phyloP scores from a whole-genome alignment of 1,140 invertebrate species.

The Aphaenogaster floridana region DNA sequence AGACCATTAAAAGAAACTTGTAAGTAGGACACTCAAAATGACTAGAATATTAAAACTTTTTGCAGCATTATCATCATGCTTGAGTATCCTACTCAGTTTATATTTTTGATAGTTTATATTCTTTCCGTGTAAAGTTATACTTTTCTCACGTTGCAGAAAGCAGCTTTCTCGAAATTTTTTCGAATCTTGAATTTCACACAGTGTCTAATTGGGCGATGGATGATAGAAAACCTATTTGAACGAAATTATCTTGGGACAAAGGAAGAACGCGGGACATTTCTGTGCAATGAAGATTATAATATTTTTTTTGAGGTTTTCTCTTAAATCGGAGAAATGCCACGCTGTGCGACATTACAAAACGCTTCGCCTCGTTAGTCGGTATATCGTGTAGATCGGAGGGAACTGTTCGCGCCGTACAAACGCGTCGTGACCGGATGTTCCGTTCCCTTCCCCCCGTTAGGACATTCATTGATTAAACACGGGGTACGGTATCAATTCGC shows the following conservation, averaged over 20 bases:
- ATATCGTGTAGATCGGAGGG: slow-evolving; percentile 29
- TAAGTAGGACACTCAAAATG: no score
- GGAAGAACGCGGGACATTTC: neutral
- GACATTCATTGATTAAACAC: slow-evolving; percentile 69
- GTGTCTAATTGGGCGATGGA: neutral
- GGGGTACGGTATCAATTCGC: slow-evolving; percentile 46
- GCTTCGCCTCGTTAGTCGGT: neutral
- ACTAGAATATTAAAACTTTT: no score
- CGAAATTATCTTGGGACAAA: neutral
- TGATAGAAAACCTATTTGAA: neutral
- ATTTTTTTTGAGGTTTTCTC: neutral
- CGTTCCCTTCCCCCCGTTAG: slow-evolving; percentile 42
- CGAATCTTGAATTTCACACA: neutral
- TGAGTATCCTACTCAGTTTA: no score
- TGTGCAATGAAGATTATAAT: neutral
- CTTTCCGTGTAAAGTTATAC: no score
- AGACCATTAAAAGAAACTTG: no score
- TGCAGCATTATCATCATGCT: no score
- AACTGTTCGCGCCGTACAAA: slow-evolving; percentile 10
- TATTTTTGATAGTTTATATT: no score
- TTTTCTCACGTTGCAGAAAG: neutral
- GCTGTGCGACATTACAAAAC: neutral
- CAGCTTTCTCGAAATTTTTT: neutral
- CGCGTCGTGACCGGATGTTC: slow-evolving; percentile 50
- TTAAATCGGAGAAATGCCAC: neutral